A percentile compares a stretch with the other conserved stretches of the same genome.
Conservation (phyloP, 2,888 invertebrate species). For the Ectemnius cavifrons region DNA sequence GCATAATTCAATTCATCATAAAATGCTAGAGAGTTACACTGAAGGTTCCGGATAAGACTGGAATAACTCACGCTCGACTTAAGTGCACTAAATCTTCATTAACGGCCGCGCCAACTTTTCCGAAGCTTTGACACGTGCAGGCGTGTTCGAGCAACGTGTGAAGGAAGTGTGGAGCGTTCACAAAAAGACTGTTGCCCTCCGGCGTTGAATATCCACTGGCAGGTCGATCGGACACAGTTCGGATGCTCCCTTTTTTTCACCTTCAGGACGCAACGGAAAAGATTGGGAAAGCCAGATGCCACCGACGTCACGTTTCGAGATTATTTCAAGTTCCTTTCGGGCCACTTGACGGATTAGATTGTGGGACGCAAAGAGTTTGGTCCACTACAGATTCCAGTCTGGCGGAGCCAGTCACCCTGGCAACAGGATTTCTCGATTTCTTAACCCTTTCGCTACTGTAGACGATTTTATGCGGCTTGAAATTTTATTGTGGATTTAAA, state of each 20-base stretch:
- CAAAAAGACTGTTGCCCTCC: slow-evolving; percentile 22
- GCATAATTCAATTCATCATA: no score
- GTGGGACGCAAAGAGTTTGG: slow-evolving; percentile 19
- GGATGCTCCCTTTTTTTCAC: slow-evolving; percentile 30
- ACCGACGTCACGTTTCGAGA: slow-evolving; percentile 47
- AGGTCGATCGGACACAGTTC: slow-evolving; percentile 26
- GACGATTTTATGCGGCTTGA: no score
- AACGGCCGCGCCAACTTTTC: neutral
- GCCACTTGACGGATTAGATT: slow-evolving; percentile 48
- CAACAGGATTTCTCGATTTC: no score
- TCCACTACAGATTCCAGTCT: no score
- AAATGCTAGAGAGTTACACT: no score
- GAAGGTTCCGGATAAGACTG: neutral
- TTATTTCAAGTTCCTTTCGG: slow-evolving; percentile 55
- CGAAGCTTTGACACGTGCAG: slow-evolving; percentile 3
- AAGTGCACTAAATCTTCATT: neutral
- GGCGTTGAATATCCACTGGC: slow-evolving; percentile 20
- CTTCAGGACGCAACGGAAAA: slow-evolving; percentile 12
- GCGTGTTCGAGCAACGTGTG: slow-evolving; percentile 14
- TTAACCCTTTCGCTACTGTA: no score
- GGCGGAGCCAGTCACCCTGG: no score
- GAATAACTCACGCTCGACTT: neutral
- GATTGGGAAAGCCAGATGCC: slow-evolving; percentile 47
- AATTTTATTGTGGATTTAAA: no score
- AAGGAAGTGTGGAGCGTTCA: slow-evolving; percentile 22